Conservation (phyloP, 1,140 invertebrate species). For the Scaptomyza graminum region DNA sequence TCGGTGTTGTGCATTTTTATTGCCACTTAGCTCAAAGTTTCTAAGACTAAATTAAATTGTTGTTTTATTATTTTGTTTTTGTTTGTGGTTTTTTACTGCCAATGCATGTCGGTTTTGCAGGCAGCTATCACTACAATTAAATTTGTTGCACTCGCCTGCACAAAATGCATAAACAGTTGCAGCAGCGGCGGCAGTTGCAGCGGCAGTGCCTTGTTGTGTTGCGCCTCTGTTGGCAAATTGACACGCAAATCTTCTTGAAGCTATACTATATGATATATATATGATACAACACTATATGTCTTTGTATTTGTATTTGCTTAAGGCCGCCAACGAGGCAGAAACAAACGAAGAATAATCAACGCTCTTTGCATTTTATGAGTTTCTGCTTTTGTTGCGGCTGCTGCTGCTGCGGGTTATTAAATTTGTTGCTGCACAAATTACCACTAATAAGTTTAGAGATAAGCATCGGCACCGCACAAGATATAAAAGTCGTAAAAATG, state of each 20-base stretch:
- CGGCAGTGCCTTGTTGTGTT: constrained; percentile 24
- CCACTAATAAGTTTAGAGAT: constrained; percentile 44
- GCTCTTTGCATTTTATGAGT: constrained; percentile 41
- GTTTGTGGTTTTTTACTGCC: constrained; percentile 64
- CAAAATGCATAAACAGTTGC: constrained; percentile 78
- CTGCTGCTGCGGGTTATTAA: constrained; percentile 45
- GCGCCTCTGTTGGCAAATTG: constrained; percentile 64
- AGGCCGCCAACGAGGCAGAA: constrained; percentile 69
- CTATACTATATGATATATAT: constrained; percentile 15
- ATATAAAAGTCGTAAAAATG: constrained; percentile 18
- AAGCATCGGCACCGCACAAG: constrained; percentile 23
- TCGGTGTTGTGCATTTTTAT: constrained; percentile 78
- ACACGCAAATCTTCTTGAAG: constrained; percentile 67
- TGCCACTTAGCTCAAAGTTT: constrained; percentile 70
- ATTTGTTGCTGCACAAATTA: constrained; percentile 45
- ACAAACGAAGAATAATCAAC: constrained; percentile 12
- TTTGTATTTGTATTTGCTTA: constrained; percentile 54
- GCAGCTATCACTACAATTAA: constrained; percentile 72
- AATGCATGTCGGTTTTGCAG: constrained; percentile 66
- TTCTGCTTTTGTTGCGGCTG: constrained; percentile 2
- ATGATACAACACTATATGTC: constrained; percentile 11
- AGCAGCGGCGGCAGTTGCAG: constrained; percentile 23
- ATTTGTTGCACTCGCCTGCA: constrained; percentile 80
- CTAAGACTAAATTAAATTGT: constrained; percentile 28
- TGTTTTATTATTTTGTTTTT: constrained; percentile 34